Evolutionary conservation across 2,113 vertebrate species (phyloP).

Genomic region (Megaceryle maxima): DNA sequence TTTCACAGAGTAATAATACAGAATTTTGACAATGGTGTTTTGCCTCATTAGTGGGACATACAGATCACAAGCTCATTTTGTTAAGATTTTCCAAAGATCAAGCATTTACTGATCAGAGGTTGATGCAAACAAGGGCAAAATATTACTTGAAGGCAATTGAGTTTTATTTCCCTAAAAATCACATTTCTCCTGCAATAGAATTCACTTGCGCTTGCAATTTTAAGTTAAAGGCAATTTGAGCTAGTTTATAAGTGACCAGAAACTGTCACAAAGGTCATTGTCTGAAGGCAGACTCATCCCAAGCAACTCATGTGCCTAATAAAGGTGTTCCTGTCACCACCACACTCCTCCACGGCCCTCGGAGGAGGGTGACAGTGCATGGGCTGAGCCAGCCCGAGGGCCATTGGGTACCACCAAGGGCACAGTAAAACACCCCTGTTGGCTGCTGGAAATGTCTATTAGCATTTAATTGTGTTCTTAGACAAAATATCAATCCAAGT

Average conservation of each 20-base stretch:
- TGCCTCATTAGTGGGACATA: not conserved
- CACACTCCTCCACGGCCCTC: not conserved
- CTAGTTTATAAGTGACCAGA: not conserved
- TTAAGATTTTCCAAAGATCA: not conserved
- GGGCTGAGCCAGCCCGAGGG: not conserved
- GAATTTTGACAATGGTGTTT: not conserved
- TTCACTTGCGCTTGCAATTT: not conserved
- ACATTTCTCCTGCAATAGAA: not conserved
- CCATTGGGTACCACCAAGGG: not conserved
- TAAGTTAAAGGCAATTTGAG: not conserved
- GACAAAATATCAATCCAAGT: not conserved
- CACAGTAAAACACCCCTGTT: not conserved
- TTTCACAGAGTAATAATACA: not conserved
- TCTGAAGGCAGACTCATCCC: not conserved
- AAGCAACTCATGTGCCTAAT: not conserved
- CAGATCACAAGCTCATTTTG: not conserved
- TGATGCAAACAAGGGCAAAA: not conserved
- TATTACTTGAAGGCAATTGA: not conserved
- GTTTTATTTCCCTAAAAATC: not conserved
- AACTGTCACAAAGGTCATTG: not conserved
- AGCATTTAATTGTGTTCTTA: not conserved
- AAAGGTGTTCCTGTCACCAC: not conserved
- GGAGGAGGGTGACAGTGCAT: not conserved
- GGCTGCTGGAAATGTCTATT: not conserved
- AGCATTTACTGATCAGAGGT: not conserved